A percentile compares a stretch with the other conserved stretches of the same genome.
phyloP scores from a whole-genome alignment of 2,888 invertebrate genomes.

The Lepidochitona cinerea region DNA sequence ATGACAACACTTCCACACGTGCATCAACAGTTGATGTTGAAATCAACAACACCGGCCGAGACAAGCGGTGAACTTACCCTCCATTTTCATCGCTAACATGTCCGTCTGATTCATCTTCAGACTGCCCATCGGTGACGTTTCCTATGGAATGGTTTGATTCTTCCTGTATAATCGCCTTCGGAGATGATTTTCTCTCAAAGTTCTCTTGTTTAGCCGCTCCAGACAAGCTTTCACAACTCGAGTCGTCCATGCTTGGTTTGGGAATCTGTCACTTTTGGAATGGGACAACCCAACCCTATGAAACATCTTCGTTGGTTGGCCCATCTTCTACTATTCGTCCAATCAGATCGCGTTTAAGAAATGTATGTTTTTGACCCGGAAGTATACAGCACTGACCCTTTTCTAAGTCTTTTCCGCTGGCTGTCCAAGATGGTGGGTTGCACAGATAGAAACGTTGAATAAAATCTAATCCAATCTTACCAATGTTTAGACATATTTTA shows the following conservation, averaged over 20 bases:
- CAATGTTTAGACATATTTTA: not conserved
- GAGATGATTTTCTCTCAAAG: not conserved
- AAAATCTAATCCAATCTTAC: slow-evolving; percentile 10
- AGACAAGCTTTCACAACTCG: not conserved
- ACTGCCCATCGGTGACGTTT: not conserved
- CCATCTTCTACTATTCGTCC: not conserved
- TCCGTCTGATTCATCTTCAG: not conserved
- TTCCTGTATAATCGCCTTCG: not conserved
- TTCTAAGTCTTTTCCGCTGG: slow-evolving; percentile 26
- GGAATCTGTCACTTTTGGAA: not conserved
- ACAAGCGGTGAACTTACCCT: not conserved
- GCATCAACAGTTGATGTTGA: too few species aligned
- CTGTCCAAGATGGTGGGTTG: slow-evolving; percentile 42
- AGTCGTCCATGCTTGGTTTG: not conserved
- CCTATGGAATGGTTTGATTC: not conserved
- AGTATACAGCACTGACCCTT: slow-evolving; percentile 11
- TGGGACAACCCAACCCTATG: not conserved
- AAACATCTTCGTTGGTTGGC: not conserved
- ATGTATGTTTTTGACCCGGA: not conserved
- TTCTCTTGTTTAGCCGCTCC: not conserved
- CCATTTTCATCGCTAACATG: slow-evolving; percentile 5
- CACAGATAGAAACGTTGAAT: not conserved
- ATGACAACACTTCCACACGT: too few species aligned
- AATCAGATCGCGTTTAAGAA: too few species aligned
- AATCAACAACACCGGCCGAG: not conserved